These are phyloP conservation scores for Hylaea fasciaria DNA, from an alignment of 2,888 invertebrate genomes.

Conservation along the genomic window DNA sequence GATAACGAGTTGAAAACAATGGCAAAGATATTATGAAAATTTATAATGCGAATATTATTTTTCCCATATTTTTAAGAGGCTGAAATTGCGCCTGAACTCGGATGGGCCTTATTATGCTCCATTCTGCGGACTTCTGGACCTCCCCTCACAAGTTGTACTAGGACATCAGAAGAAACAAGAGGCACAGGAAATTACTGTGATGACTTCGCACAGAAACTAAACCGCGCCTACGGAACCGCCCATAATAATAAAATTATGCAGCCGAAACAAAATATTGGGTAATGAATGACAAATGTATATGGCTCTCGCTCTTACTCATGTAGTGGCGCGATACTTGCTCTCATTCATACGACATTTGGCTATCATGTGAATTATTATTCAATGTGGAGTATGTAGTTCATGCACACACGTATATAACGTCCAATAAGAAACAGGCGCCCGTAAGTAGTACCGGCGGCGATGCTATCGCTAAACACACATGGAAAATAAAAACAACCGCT, in stretches of 20 bases:
- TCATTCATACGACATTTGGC: neutral
- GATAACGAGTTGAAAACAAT: too few species aligned
- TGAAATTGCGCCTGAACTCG: too few species aligned
- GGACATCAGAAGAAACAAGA: constrained; percentile 13
- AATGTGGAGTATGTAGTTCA: neutral
- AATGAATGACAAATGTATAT: neutral
- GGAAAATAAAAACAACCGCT: too few species aligned
- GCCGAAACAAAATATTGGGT: too few species aligned
- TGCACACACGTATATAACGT: neutral
- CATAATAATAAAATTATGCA: neutral
- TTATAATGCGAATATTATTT: too few species aligned
- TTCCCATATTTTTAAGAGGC: too few species aligned
- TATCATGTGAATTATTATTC: neutral
- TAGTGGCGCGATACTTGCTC: neutral
- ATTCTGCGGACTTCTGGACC: constrained; percentile 32
- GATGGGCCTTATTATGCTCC: constrained; percentile 19
- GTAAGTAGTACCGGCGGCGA: too few species aligned
- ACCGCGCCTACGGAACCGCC: constrained; percentile 1
- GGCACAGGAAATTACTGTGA: neutral
- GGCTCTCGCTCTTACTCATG: constrained; percentile 2
- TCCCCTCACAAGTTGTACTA: constrained; percentile 25
- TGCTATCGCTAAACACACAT: too few species aligned
- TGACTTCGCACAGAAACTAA: neutral
- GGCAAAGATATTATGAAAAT: too few species aligned
- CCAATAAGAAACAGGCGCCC: too few species aligned